phyloP scores from a whole-genome alignment of 2,888 invertebrate species.

The Sinodicranocentrus sp. region DNA sequence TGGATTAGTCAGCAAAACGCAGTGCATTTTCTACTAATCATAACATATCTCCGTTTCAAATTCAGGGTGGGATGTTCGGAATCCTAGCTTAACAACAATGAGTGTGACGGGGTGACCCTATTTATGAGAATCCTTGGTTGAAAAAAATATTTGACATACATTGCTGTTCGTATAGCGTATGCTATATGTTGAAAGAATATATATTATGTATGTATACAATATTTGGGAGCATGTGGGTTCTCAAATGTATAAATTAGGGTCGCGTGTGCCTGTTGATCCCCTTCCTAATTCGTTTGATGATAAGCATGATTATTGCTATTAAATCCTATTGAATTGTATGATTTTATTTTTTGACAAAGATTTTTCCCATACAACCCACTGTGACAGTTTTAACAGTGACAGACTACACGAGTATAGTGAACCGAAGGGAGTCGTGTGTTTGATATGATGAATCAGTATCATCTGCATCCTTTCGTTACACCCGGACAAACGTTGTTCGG shows the following conservation, averaged over 20 bases:
- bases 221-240: constrained; percentile 28
- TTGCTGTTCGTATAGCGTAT: too few relatives aligned
- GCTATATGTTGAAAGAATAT: too few relatives aligned
- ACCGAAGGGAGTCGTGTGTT: background rate
- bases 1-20: constrained; percentile 26
- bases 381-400: background rate
- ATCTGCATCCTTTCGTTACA: constrained; percentile 21
- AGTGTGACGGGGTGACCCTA: background rate
- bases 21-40: background rate
- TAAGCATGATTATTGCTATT: constrained; percentile 52
- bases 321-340: constrained; percentile 48
- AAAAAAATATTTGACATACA: background rate
- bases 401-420: background rate
- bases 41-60: background rate
- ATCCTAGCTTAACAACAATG: too few relatives aligned
- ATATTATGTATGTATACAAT: too few relatives aligned
- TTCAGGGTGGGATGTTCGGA: too few relatives aligned
- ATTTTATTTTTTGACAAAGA: constrained; percentile 22
- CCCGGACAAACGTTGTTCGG: constrained; percentile 9
- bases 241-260: constrained; percentile 43
- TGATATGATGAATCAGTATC: constrained; percentile 23
- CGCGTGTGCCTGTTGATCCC: constrained; percentile 67
- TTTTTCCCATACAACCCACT: constrained; percentile 1
- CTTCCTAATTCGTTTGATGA: constrained; percentile 28
- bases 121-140: background rate